Percentiles rank a stretch among this genome's conserved stretches.
Conservation (phyloP, 2,797 vertebrate species). For the Propithecus perrieri region DNA sequence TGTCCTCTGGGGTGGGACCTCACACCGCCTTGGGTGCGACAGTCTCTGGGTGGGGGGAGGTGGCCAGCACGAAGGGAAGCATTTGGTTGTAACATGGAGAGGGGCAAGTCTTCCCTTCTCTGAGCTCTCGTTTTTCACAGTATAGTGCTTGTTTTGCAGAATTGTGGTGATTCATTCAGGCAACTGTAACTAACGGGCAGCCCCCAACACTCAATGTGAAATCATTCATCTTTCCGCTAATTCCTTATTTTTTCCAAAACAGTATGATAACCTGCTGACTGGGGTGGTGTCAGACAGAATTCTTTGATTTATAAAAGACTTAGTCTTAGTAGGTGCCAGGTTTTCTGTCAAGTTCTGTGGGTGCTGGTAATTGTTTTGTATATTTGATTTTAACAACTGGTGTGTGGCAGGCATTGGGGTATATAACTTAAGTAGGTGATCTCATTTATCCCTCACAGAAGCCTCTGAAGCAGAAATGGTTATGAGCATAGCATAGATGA, state of each 20-base stretch:
- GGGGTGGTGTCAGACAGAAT: neutral
- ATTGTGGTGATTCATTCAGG: neutral
- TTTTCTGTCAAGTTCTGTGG: neutral
- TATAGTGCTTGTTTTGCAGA: neutral
- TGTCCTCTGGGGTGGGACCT: neutral
- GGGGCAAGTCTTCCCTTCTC: neutral
- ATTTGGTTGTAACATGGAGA: neutral
- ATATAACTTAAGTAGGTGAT: neutral
- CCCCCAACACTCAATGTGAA: neutral
- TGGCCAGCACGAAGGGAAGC: too few species aligned
- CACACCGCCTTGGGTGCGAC: fast-evolving
- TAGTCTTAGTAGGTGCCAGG: neutral
- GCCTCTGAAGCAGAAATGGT: neutral
- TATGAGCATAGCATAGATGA: fast-evolving
- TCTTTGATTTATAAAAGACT: neutral
- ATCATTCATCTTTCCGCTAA: neutral
- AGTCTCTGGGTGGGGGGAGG: neutral
- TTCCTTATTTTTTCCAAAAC: neutral
- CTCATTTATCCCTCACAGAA: fast-evolving
- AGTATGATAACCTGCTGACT: neutral
- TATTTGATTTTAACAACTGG: neutral
- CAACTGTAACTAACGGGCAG: neutral
- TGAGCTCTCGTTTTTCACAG: neutral
- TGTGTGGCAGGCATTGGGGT: neutral
- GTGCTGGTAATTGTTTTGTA: neutral